phyloP scores from a whole-genome alignment of 2,797 vertebrate genomes.

The Gallinago nigripennis region DNA sequence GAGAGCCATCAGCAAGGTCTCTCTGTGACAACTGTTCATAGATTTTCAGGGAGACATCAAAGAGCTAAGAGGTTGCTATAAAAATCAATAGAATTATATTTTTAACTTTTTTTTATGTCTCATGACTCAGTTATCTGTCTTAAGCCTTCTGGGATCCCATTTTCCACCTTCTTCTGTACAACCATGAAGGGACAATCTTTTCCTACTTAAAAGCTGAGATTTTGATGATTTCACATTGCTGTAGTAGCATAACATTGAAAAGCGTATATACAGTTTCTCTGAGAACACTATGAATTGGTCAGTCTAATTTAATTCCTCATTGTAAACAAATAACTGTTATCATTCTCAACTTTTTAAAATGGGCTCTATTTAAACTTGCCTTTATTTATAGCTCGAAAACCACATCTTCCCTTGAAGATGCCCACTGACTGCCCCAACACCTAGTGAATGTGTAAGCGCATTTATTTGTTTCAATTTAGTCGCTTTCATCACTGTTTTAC shows the following conservation, averaged over 20 bases:
- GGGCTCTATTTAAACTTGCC: background rate
- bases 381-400: background rate
- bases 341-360: background rate
- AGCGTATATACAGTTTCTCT: background rate
- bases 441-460: background rate
- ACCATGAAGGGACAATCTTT: background rate
- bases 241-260: background rate
- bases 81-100: constrained; percentile 61
- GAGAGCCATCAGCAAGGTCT: constrained; percentile 28
- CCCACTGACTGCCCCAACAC: background rate
- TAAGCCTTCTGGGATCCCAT: constrained; percentile 49
- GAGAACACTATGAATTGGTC: background rate
- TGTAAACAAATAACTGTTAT: background rate
- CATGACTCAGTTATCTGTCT: constrained; percentile 51
- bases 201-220: constrained; percentile 12
- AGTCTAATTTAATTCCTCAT: background rate
- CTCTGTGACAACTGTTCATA: constrained; percentile 19
- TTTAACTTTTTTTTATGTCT: constrained; percentile 60
- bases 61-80: constrained; percentile 44
- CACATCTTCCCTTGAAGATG: background rate
- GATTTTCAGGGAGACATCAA: constrained; percentile 56
- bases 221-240: background rate
- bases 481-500: background rate
- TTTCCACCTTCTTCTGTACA: constrained; percentile 36
- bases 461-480: background rate